phyloP scores from a whole-genome alignment of 2,797 vertebrate genomes.

The Prionace glauca region DNA sequence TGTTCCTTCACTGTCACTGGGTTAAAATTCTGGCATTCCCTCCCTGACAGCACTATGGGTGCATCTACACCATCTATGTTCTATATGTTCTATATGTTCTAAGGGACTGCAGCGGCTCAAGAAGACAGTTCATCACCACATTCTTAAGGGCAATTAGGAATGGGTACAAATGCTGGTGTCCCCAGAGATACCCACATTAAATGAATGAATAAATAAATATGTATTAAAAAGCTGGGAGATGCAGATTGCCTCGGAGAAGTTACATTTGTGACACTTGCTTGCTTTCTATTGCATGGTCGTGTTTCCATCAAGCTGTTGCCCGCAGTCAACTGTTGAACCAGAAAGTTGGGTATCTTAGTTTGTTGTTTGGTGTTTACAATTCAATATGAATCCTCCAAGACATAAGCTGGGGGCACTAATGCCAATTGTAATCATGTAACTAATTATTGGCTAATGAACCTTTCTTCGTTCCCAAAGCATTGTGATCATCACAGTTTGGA shows the following conservation, averaged over 20 bases:
- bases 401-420: not conserved
- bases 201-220: not conserved
- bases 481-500: not conserved
- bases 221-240: no score
- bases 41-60: not conserved
- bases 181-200: not conserved
- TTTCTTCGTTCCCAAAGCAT: not conserved
- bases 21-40: not conserved
- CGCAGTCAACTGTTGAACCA: no score
- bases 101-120: not conserved
- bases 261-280: no score
- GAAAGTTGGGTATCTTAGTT: no score
- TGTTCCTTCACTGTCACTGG: not conserved
- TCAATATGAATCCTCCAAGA: not conserved
- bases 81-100: no score
- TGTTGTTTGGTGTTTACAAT: no score
- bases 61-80: no score
- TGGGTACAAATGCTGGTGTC: no score
- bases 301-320: no score
- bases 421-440: not conserved
- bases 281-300: no score
- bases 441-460: not conserved
- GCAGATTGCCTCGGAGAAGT: no score
- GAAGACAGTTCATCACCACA: not conserved
- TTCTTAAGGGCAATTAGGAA: not conserved